These are phyloP conservation scores for Cephus cinctus DNA, from an alignment of 1,140 invertebrate species.

Conservation along the genomic window DNA sequence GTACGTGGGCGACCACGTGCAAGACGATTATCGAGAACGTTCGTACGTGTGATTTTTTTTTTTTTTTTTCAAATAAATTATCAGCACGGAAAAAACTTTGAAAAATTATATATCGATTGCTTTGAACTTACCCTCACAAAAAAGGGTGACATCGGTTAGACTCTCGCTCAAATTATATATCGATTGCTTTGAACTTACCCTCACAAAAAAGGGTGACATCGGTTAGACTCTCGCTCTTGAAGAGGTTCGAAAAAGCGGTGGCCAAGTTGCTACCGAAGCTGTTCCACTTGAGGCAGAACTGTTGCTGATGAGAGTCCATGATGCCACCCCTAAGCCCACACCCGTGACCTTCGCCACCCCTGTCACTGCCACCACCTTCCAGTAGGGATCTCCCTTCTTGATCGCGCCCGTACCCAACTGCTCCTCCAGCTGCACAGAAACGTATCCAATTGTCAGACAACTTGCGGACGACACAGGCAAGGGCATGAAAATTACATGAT, in stretches of 20 bases:
- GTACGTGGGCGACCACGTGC: too few species aligned
- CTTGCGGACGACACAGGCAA: too few species aligned
- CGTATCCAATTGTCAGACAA: too few species aligned
- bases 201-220: slow-evolving; percentile 89
- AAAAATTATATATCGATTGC: too few species aligned
- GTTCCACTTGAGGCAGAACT: slow-evolving; percentile 90
- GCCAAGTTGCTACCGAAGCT: slow-evolving; percentile 86
- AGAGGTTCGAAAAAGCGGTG: slow-evolving; percentile 83
- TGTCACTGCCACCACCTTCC: slow-evolving; percentile 41
- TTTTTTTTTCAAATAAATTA: too few species aligned
- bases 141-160: slow-evolving; percentile 84
- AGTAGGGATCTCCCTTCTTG: slow-evolving; percentile 40
- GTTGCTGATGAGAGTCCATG: slow-evolving; percentile 85
- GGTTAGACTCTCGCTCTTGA: slow-evolving; percentile 85
- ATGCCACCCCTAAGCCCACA: slow-evolving; percentile 48
- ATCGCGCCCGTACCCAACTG: slow-evolving; percentile 49
- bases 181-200: slow-evolving; percentile 76
- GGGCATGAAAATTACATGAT: too few species aligned
- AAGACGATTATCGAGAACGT: slow-evolving; percentile 17
- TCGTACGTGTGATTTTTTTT: background rate
- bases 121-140: slow-evolving; percentile 83
- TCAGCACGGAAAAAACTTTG: too few species aligned
- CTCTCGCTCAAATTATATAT: too few species aligned
- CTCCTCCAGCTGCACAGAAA: slow-evolving; percentile 42
- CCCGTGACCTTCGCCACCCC: slow-evolving; percentile 45